Base-by-base conservation (phyloP, 1,140 invertebrate genomes). In the Dinoponera quadriceps region DNA sequence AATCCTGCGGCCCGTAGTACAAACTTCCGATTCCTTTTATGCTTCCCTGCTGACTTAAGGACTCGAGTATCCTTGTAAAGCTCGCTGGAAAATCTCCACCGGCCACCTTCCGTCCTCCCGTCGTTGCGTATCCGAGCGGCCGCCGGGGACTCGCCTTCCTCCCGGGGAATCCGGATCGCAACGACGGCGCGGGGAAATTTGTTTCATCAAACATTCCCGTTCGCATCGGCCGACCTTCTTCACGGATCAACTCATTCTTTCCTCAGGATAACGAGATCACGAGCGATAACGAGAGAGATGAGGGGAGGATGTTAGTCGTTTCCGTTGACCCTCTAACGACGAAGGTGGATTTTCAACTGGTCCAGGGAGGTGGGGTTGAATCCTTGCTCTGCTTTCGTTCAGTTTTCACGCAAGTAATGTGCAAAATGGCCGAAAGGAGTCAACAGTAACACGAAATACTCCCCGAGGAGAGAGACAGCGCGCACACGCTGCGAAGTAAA, bases 31-130 rank as follows among this genome's bases (percentile, higher is more conserved):
- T 84, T 86, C 78, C 88, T 84, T 89, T 92, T 82, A 91, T 93
- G 86, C 80, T 91, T 84, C 84, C 92, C 92, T 92, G 91, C 75
- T 93, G 90, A 86, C 85, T 91, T 89, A 92, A 92, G 92, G 92
- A 93, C 91, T 92, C 91, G 85, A 74, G 89, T 91, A 92, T 92
- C 92, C 91, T 93, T 92, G 88, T 85, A 71, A 90, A 87, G 80
- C 65, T 77, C 75, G 29, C 71, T 66, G 81, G 25, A 51, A 74
- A 85, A 57, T 88, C 71, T 80, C 7, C 33, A 7, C 33, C 7
- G 2, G 33, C 33, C 7, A 2, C 2, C 33, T 33, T 7, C 2
- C 33, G 27, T 54, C 51, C 20, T 38, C 22, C 16, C 48, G 2
- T 2, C 14, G 13, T 54, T 18, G 20, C 16, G 25, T 27, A 55